phyloP scores from a whole-genome alignment of 2,797 vertebrate genomes.

The Gastrophryne carolinensis region DNA sequence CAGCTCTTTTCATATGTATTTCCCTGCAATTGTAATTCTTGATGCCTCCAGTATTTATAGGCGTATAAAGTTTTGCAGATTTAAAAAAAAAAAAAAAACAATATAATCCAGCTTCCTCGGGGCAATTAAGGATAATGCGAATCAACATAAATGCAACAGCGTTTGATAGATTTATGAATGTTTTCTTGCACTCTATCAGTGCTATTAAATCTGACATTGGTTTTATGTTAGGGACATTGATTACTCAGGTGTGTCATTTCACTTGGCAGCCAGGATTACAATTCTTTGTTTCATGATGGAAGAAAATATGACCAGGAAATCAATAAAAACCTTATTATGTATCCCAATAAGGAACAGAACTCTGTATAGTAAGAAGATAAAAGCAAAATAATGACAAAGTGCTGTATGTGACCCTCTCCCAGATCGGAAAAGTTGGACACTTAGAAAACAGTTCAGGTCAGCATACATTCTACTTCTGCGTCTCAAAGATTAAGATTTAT shows the following conservation, averaged over 20 bases:
- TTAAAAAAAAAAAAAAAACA: too few relatives aligned
- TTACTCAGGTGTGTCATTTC: conserved; percentile 41
- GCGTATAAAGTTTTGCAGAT: too few relatives aligned
- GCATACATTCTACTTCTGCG: neutral
- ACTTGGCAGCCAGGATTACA: conserved; percentile 42
- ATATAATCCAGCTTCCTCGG: neutral
- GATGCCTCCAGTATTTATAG: too few relatives aligned
- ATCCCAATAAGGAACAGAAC: conserved; percentile 32
- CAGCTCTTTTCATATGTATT: too few relatives aligned
- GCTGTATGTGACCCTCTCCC: neutral
- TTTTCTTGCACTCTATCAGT: conserved; percentile 47
- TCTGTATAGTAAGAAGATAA: conserved; percentile 21
- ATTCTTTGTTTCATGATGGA: conserved; percentile 32
- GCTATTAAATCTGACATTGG: conserved; percentile 51
- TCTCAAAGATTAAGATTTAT: neutral
- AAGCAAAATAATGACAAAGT: conserved; percentile 17
- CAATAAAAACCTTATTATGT: conserved; percentile 40
- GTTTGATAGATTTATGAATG: conserved; percentile 43
- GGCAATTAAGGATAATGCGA: conserved; percentile 25
- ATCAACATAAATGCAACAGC: conserved; percentile 35
- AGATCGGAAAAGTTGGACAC: neutral
- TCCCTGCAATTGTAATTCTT: too few relatives aligned
- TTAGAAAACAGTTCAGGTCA: neutral
- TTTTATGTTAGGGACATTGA: conserved; percentile 47
- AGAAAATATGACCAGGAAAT: conserved; percentile 36